phyloP scores from a whole-genome alignment of 1,140 invertebrate species.

The Drosophila littoralis region DNA sequence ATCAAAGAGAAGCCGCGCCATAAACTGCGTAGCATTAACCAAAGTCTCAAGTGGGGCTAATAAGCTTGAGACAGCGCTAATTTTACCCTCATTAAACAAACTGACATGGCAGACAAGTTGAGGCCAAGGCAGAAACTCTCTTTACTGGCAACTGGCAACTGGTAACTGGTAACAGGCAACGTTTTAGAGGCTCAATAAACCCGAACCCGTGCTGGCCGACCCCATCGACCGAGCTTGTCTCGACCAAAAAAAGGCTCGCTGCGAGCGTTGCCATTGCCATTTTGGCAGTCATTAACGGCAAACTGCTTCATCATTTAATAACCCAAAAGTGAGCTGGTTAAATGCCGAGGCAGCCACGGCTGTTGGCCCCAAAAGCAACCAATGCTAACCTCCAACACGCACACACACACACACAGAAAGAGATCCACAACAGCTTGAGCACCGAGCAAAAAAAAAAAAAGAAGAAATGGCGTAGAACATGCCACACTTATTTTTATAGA shows the following conservation, averaged over 20 bases:
- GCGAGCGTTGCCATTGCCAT: slow-evolving; percentile 61
- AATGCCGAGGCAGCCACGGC: slow-evolving; percentile 67
- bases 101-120: slow-evolving; percentile 64
- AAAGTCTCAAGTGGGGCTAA: slow-evolving; percentile 79
- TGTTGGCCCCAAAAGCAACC: slow-evolving; percentile 54
- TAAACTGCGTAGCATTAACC: slow-evolving; percentile 79
- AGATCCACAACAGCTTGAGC: slow-evolving; percentile 65
- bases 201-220: slow-evolving; percentile 62
- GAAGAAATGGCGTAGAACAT: slow-evolving; percentile 73
- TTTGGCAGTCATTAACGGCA: slow-evolving; percentile 82
- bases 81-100: slow-evolving; percentile 83
- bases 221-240: slow-evolving; percentile 18
- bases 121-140: slow-evolving; percentile 9
- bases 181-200: slow-evolving; percentile 79
- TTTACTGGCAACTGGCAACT: background rate
- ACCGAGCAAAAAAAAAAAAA: slow-evolving; percentile 15
- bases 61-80: slow-evolving; percentile 83
- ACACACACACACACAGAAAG: slow-evolving; percentile 25
- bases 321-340: slow-evolving; percentile 83
- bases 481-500: slow-evolving; percentile 83
- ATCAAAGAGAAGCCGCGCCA: slow-evolving; percentile 50
- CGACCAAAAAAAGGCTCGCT: background rate
- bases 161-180: slow-evolving; percentile 48
- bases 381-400: slow-evolving; percentile 33
- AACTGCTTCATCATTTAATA: slow-evolving; percentile 83